Evolutionary conservation across 1,140 invertebrate species (phyloP).

Genomic region (Anastatus disparis): DNA sequence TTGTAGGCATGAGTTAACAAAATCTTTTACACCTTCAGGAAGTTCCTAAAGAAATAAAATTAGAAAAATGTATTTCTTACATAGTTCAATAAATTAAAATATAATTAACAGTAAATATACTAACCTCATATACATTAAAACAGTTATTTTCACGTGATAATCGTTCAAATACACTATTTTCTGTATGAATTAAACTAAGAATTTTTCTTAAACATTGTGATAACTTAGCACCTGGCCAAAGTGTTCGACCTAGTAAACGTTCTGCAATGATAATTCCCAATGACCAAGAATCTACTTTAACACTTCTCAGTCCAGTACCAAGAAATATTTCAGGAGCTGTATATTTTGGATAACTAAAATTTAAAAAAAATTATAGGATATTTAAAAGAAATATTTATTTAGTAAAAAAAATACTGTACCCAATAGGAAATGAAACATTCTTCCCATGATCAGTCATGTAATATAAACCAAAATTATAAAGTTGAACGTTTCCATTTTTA

Average conservation of each 20-base stretch:
- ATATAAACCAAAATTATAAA: constrained; percentile 93
- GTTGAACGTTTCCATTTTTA: constrained; percentile 77
- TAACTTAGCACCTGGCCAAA: constrained; percentile 80
- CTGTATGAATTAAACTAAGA: constrained; percentile 74
- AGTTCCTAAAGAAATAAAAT: constrained; percentile 64
- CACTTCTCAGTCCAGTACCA: constrained; percentile 68
- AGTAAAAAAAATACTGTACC: constrained; percentile 67
- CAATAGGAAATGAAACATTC: constrained; percentile 91
- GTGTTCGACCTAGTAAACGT: constrained; percentile 71
- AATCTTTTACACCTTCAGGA: constrained; percentile 70
- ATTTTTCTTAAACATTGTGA: constrained; percentile 80
- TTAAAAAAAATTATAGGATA: constrained; percentile 38
- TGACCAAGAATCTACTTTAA: constrained; percentile 90
- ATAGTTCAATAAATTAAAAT: constrained; percentile 27
- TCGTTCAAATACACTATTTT: constrained; percentile 75
- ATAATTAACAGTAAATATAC: constrained; percentile 35
- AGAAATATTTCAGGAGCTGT: constrained; percentile 87
- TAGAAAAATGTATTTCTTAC: not conserved
- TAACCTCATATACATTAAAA: constrained; percentile 74
- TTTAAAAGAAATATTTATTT: constrained; percentile 21
- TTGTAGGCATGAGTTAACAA: constrained; percentile 78
- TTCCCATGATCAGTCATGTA: constrained; percentile 88
- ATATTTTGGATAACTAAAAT: constrained; percentile 78
- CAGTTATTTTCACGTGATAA: constrained; percentile 82
- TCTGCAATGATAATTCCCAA: constrained; percentile 89